Base-by-base conservation (phyloP, 1,140 invertebrate species). In the Oedothorax gibbosus region DNA sequence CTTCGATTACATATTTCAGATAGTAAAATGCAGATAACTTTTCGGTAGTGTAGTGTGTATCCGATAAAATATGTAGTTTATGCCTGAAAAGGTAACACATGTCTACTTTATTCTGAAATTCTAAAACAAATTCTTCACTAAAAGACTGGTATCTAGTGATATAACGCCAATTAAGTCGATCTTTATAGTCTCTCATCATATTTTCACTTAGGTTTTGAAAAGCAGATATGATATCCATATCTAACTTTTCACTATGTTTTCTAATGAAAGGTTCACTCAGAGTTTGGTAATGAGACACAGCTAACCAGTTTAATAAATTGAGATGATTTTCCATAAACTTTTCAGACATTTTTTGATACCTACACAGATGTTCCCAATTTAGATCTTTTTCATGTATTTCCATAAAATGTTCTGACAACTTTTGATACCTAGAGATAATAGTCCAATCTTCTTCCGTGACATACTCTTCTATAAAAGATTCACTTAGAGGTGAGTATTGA, bases 31-130 rank as follows among this genome's bases (percentile, higher is more conserved):
- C 69, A 56, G 11, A 7, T 53, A 20, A 53, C 53, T 72, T 72
- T 72, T 72, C 69, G n/a, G 14, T 11, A 72, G 18, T 72, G 50
- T 20, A 72, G 69, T 10, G 69, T 18, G n/a, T 53, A 56, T 72
- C 69, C 51, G 69, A 53, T 12, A 56, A 54, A 72, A 72, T n/a
- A 72, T 72, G 49, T 5, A 72, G 69, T 51, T 72, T 72, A 7
- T 72, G 54, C 20, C n/a, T n/a, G 18, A 56, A 53, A 53, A 72
- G 5, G 49, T 53, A 72, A 72, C 15, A 72, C 50, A 50, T 20
- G 50, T 56, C 51, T 53, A 72, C 54, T 18, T 72, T 53, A 72
- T 56, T 72, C n/a, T 56, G 69, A 2, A 72, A 72, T 2, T 72
- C 15, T 14, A 56, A 18, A 72, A 53, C 50, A 12, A 72, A 54